Evolutionary conservation across 2,888 invertebrate species (phyloP).

Genomic region (Chouioia cunea): DNA sequence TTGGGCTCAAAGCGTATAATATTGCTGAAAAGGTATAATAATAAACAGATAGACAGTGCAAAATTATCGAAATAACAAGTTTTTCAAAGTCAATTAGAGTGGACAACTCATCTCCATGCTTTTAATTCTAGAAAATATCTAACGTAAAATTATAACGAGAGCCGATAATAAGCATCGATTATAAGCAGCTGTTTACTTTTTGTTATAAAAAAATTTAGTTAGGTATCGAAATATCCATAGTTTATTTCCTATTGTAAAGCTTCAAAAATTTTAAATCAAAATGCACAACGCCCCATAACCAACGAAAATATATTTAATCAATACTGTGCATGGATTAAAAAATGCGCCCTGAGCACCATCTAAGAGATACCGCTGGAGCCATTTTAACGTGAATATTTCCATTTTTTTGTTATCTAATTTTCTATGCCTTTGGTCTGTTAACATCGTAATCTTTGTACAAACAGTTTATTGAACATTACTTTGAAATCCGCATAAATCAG

Average conservation of each 20-base stretch:
- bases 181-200: not conserved
- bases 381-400: too few relatives aligned
- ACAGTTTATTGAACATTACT: too few relatives aligned
- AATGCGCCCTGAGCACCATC: too few relatives aligned
- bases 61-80: slow-evolving; percentile 25
- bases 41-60: slow-evolving; percentile 30
- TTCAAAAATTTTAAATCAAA: slow-evolving; percentile 41
- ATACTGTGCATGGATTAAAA: too few relatives aligned
- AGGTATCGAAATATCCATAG: slow-evolving; percentile 17
- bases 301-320: too few relatives aligned
- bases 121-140: slow-evolving; percentile 1
- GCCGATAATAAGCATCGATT: slow-evolving; percentile 37
- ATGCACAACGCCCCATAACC: too few relatives aligned
- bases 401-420: too few relatives aligned
- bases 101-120: slow-evolving; percentile 9
- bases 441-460: too few relatives aligned
- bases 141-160: slow-evolving; percentile 7
- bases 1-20: not conserved
- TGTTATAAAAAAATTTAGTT: slow-evolving; percentile 7
- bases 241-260: slow-evolving; percentile 32
- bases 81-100: too few relatives aligned
- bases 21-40: slow-evolving; percentile 6
- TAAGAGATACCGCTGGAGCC: too few relatives aligned
- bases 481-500: too few relatives aligned
- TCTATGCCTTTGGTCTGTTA: too few relatives aligned